Evolutionary conservation across 2,113 vertebrate species (phyloP).

Genomic region (Benitochromis conjunctus): DNA sequence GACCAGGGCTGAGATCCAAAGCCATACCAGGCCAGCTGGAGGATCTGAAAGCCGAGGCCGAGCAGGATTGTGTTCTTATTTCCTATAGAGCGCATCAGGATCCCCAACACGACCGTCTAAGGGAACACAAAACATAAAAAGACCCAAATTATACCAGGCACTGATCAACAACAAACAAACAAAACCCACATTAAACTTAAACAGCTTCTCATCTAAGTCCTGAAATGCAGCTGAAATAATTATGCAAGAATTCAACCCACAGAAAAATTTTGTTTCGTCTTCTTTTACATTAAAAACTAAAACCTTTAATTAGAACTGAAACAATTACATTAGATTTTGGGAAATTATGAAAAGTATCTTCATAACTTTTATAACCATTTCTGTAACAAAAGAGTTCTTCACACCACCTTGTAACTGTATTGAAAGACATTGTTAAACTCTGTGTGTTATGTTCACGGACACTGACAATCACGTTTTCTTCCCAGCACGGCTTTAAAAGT

Average conservation of each 20-base stretch:
- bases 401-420: no score
- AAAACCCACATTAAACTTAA: neutral
- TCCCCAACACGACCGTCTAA: slow-evolving; percentile 85
- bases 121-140: neutral
- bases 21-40: slow-evolving; percentile 90
- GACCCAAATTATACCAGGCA: neutral
- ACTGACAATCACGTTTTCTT: neutral
- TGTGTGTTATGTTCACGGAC: no score
- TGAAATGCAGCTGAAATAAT: neutral
- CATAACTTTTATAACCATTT: neutral
- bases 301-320: neutral
- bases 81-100: slow-evolving; percentile 89
- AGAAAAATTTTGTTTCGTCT: neutral
- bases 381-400: neutral
- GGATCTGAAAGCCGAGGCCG: slow-evolving; percentile 88
- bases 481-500: neutral
- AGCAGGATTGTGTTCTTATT: slow-evolving; percentile 92
- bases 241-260: neutral
- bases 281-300: neutral
- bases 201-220: neutral
- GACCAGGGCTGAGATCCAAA: slow-evolving; percentile 92
- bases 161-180: neutral
- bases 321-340: neutral
- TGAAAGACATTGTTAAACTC: no score
- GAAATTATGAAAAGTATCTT: neutral